phyloP scores from a whole-genome alignment of 2,888 invertebrate species.

The Toxonevra muliebris region DNA sequence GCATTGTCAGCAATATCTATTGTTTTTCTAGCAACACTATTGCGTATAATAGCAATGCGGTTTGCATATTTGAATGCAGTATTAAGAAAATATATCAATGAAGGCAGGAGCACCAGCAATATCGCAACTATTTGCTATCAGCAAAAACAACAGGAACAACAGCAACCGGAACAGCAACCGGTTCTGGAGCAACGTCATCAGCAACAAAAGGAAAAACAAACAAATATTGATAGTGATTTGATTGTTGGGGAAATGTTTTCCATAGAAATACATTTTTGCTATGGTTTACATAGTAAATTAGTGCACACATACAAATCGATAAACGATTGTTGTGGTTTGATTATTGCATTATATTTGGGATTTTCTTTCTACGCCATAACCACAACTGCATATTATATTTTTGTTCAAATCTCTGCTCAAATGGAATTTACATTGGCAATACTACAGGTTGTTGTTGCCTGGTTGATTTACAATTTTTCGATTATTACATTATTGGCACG shows the following conservation, averaged over 20 bases:
- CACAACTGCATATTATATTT: slow-evolving; percentile 52
- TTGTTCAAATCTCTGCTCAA: slow-evolving; percentile 53
- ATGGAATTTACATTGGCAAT: slow-evolving; percentile 44
- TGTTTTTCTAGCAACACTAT: slow-evolving; percentile 49
- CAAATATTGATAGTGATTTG: no score
- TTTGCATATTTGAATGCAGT: slow-evolving; percentile 52
- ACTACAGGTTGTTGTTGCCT: slow-evolving; percentile 49
- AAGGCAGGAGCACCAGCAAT: no score
- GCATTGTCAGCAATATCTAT: slow-evolving; percentile 49
- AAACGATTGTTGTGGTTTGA: slow-evolving; percentile 53
- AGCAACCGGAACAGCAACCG: slow-evolving; percentile 19
- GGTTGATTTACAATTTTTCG: slow-evolving; percentile 48
- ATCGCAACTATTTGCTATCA: no score
- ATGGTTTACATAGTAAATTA: slow-evolving; percentile 53
- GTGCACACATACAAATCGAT: slow-evolving; percentile 50
- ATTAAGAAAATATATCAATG: slow-evolving; percentile 31
- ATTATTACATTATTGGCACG: slow-evolving; percentile 49
- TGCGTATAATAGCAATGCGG: slow-evolving; percentile 49
- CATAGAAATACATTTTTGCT: slow-evolving; percentile 52
- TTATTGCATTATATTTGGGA: slow-evolving; percentile 54
- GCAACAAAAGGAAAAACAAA: no score
- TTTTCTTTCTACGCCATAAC: slow-evolving; percentile 56
- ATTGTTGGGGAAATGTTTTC: slow-evolving; percentile 46
- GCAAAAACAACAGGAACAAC: slow-evolving; percentile 13
- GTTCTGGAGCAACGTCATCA: slow-evolving; percentile 20